Evolutionary conservation across 2,888 invertebrate genomes (phyloP).

Genomic region (Dilophus febrilis): DNA sequence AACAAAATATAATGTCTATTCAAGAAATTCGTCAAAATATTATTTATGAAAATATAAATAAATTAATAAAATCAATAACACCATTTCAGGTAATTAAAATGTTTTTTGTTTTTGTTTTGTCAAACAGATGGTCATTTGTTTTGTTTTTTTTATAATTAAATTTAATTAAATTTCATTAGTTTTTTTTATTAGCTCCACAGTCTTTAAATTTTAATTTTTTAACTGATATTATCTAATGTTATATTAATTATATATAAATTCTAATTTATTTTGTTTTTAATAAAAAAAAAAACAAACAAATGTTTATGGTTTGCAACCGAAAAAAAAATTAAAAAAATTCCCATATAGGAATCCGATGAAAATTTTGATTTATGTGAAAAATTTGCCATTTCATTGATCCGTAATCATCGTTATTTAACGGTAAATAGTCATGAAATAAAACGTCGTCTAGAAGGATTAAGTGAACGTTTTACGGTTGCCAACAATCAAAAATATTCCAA

Average conservation of each 20-base stretch:
- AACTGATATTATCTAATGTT: neutral
- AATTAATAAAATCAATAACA: slow-evolving; percentile 17
- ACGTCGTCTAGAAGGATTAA: slow-evolving; percentile 28
- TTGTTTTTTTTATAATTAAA: no score
- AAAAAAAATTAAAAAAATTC: neutral
- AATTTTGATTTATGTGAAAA: slow-evolving; percentile 28
- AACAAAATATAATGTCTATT: no score
- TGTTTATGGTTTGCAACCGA: neutral
- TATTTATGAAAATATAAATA: slow-evolving; percentile 17
- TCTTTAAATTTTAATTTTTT: neutral
- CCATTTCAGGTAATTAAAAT: slow-evolving; percentile 15
- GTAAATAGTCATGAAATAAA: slow-evolving; percentile 31
- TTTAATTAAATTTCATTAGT: neutral
- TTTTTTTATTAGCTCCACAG: neutral
- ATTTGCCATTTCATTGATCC: slow-evolving; percentile 28
- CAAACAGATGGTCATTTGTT: neutral
- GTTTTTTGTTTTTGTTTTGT: neutral
- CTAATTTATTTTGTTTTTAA: no score
- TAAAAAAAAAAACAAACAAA: no score
- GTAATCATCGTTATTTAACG: slow-evolving; percentile 30
- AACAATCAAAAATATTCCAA: slow-evolving; percentile 31
- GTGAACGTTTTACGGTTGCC: slow-evolving; percentile 31
- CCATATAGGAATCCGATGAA: slow-evolving; percentile 23
- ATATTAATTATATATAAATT: no score
- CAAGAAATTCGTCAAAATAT: slow-evolving; percentile 15